Conservation (phyloP, 2,888 invertebrate species). For the Oxystoma pomonae region DNA sequence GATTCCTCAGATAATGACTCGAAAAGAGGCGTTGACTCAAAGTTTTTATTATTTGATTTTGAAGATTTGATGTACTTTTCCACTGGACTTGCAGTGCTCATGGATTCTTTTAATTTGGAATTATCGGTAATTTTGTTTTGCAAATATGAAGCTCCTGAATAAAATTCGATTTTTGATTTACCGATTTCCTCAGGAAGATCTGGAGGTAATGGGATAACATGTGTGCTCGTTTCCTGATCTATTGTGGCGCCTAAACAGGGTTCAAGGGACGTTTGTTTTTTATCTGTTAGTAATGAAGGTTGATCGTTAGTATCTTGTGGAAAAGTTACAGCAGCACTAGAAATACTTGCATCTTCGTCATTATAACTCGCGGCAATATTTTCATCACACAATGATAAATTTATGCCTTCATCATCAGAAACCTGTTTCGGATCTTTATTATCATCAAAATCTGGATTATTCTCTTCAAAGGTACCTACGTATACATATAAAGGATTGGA, state of each 20-base stretch:
- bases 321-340: background rate
- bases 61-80: too few species aligned
- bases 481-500: conserved; percentile 1
- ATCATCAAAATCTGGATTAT: conserved; percentile 1
- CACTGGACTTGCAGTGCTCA: background rate
- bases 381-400: background rate
- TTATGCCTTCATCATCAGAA: background rate
- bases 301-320: background rate
- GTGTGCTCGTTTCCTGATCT: conserved; percentile 2
- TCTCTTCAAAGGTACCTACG: background rate
- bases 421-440: background rate
- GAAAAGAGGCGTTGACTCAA: background rate
- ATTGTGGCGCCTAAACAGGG: conserved; percentile 2
- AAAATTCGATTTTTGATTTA: background rate
- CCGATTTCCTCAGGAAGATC: background rate
- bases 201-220: conserved; percentile 11
- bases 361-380: background rate
- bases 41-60: background rate
- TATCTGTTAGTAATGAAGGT: background rate
- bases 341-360: background rate
- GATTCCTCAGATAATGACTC: too few species aligned
- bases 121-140: background rate
- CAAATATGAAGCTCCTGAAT: background rate
- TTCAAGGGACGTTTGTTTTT: background rate
- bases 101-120: background rate